Conservation (phyloP, 2,888 invertebrate species). For the Drosophila borealis region DNA sequence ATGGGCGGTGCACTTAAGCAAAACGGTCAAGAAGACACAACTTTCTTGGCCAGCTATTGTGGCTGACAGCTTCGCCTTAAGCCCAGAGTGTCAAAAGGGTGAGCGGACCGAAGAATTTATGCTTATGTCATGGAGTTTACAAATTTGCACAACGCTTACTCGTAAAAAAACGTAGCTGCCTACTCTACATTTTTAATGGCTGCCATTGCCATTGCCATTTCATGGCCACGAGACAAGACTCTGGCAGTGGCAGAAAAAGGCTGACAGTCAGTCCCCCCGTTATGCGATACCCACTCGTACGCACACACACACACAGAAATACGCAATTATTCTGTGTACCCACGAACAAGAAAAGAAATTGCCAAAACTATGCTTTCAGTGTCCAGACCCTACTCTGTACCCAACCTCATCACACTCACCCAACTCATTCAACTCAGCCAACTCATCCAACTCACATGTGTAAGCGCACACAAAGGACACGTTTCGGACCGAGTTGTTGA, state of each 20-base stretch:
- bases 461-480: conserved; percentile 74
- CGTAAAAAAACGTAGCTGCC: conserved; percentile 58
- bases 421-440: conserved; percentile 40
- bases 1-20: conserved; percentile 26
- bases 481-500: conserved; percentile 59
- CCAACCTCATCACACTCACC: not conserved
- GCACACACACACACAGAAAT: conserved; percentile 42
- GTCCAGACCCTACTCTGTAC: conserved; percentile 22
- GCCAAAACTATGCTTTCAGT: conserved; percentile 48
- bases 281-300: conserved; percentile 12
- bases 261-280: conserved; percentile 49
- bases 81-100: conserved; percentile 24
- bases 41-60: conserved; percentile 24
- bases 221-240: conserved; percentile 49
- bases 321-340: conserved; percentile 66
- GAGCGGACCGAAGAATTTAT: conserved; percentile 52
- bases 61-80: conserved; percentile 31
- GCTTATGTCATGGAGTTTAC: conserved; percentile 77
- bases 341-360: conserved; percentile 49
- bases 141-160: conserved; percentile 70
- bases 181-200: conserved; percentile 76
- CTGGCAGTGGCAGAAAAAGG: conserved; percentile 44
- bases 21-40: conserved; percentile 15
- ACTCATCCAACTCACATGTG: conserved; percentile 63
- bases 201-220: conserved; percentile 56